These are phyloP conservation scores for Hirtodrosophila alboralis DNA, from an alignment of 2,888 invertebrate genomes.

Conservation along the genomic window DNA sequence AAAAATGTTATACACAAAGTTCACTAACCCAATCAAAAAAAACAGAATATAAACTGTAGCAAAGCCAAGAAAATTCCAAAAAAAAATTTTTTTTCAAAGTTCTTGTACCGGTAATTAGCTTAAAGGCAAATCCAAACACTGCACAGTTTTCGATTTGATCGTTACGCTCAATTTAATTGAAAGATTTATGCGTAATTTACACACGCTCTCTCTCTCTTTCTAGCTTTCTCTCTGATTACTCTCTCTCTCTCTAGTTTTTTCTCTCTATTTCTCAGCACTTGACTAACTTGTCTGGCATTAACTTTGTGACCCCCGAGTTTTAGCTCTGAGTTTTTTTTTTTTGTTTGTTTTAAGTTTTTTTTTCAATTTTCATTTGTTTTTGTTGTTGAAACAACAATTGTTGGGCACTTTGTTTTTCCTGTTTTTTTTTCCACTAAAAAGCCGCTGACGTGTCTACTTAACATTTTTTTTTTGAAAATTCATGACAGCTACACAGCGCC, in stretches of 20 bases:
- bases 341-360: conserved; percentile 70
- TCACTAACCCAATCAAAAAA: conserved; percentile 63
- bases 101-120: conserved; percentile 59
- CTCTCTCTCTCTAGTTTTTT: conserved; percentile 15
- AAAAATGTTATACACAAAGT: conserved; percentile 36
- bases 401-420: conserved; percentile 69
- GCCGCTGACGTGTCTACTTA: conserved; percentile 77
- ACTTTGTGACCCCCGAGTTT: conserved; percentile 53
- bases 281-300: conserved; percentile 67
- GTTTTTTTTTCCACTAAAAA: conserved; percentile 57
- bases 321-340: conserved; percentile 40
- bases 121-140: conserved; percentile 64
- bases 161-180: conserved; percentile 63
- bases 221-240: conserved; percentile 1
- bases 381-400: conserved; percentile 40
- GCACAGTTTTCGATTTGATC: conserved; percentile 23
- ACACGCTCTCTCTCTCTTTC: conserved; percentile 15
- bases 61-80: too few species aligned
- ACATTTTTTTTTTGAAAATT: conserved; percentile 58
- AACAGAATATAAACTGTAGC: background rate
- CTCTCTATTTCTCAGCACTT: conserved; percentile 43
- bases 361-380: conserved; percentile 33
- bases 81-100: too few species aligned
- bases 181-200: conserved; percentile 78
- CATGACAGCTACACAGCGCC: conserved; percentile 58